Evolutionary conservation across 92 coral and sea anemone species (phyloP), one percentile per base, ranked within the genome.

Genomic region (Micromussa lordhowensis): DNA sequence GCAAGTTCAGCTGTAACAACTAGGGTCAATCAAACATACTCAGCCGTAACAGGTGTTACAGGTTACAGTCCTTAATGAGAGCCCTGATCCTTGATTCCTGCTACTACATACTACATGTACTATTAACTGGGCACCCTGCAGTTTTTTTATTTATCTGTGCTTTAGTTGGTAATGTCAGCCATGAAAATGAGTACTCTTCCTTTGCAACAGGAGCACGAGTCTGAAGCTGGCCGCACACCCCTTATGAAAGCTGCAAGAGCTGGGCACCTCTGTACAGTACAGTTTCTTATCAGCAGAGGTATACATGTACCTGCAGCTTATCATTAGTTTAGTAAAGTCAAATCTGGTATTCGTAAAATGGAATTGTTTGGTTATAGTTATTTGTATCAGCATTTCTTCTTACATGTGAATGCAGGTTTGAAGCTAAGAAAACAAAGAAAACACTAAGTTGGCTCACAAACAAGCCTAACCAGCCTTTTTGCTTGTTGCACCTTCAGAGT

Each of bases 231-330:
- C 17, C 94, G 99, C 76, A 98, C 99, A 74, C 99, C 99, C 1
- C 83, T 98, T 49, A 98, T 98, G 99, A 98, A 98, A 82, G 98
- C 99, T 49, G 99, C 99, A n/a, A 88, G 99, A 82, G 99, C 99
- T 14, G 99, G 99, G 36, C 99, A 98, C 80, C 88, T 98, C 38
- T 98, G 98, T 82, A 98, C 99, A 59, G 99, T 95, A 30, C 98
- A 95, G 94, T 98, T 98, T 72, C 98, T 98, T 58, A 98, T 98
- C 68, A 95, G 98, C 72, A 90, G 98, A 98, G 99, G 99, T 95
- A 88, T 16, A 66, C 54, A 53, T 19, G 68, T 16, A 66, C 54
- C 54, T 19, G 68, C 30, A 28, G 26, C 17, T 66, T 66, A 26
- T 66, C 17, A 66, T 24, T 66, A 14, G 18, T 66, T 63, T 6